Evolutionary conservation across 2,888 invertebrate species (phyloP).

Genomic region (Rhogogaster chlorosoma): DNA sequence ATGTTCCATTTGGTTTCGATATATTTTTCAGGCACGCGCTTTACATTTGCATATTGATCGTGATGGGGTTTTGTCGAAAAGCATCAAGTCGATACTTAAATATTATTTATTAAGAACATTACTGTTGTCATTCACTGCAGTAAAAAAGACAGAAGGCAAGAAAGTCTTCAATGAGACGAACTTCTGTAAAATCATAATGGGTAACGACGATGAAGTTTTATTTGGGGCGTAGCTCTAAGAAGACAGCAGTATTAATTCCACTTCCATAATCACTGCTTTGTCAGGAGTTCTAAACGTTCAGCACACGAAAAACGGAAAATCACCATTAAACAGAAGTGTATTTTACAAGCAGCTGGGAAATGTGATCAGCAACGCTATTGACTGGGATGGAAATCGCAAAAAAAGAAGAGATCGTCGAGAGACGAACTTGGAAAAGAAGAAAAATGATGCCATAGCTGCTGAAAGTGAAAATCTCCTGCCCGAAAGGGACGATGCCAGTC

Average conservation of each 20-base stretch:
- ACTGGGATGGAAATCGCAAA: slow-evolving; percentile 10
- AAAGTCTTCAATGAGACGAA: slow-evolving; percentile 1
- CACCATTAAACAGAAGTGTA: background rate
- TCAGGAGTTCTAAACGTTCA: background rate
- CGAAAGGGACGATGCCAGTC: background rate
- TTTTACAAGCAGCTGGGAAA: background rate
- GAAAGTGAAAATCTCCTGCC: background rate
- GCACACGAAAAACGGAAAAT: background rate
- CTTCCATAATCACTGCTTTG: background rate
- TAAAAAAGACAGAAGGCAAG: background rate
- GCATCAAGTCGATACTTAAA: background rate
- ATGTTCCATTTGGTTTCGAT: background rate
- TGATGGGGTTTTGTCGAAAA: background rate
- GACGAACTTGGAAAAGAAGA: background rate
- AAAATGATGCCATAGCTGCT: background rate
- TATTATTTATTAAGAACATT: background rate
- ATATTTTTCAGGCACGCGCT: background rate
- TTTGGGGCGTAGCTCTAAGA: too few relatives aligned
- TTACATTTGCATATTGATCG: background rate
- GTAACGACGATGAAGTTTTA: background rate
- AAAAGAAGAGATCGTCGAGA: background rate
- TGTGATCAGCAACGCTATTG: background rate
- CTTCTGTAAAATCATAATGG: background rate
- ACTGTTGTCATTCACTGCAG: background rate
- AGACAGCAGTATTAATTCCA: background rate